These are phyloP conservation scores for Acanthurus tractus DNA, from an alignment of 2,797 vertebrate genomes.

Conservation along the genomic window DNA sequence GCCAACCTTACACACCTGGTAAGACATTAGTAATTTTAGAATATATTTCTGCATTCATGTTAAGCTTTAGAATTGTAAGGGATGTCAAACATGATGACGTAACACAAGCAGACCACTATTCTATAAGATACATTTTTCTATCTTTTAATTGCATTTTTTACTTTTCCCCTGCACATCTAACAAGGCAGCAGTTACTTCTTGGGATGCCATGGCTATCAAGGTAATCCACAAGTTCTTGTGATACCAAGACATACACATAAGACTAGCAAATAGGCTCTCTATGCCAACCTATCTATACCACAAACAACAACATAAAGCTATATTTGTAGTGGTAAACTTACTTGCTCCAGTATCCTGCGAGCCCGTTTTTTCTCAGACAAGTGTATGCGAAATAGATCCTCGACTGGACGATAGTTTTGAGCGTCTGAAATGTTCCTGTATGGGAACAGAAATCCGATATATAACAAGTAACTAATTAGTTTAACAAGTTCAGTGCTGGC, in stretches of 20 bases:
- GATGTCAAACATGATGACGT: neutral
- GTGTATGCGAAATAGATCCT: conserved; percentile 95
- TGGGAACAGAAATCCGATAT: neutral
- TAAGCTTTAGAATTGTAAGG: neutral
- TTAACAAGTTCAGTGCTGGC: neutral
- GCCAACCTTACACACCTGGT: conserved; percentile 94
- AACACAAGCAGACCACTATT: neutral
- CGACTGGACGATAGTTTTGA: conserved; percentile 95
- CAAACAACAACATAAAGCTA: neutral
- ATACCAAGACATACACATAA: neutral
- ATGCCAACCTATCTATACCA: neutral
- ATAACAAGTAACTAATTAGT: neutral
- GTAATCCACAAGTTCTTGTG: neutral
- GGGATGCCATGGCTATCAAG: neutral
- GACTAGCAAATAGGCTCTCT: neutral
- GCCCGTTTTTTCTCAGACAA: conserved; percentile 96
- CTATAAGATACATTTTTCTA: neutral
- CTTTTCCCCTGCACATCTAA: neutral
- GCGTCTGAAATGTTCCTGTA: conserved; percentile 96
- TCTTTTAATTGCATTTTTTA: neutral
- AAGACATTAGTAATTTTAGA: conserved; percentile 26
- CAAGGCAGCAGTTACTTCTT: neutral
- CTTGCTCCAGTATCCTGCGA: conserved; percentile 96
- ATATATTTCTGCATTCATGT: neutral
- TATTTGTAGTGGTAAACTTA: conserved; percentile 60